Conservation (phyloP, 2,113 vertebrate genomes). For the Garra rufa region DNA sequence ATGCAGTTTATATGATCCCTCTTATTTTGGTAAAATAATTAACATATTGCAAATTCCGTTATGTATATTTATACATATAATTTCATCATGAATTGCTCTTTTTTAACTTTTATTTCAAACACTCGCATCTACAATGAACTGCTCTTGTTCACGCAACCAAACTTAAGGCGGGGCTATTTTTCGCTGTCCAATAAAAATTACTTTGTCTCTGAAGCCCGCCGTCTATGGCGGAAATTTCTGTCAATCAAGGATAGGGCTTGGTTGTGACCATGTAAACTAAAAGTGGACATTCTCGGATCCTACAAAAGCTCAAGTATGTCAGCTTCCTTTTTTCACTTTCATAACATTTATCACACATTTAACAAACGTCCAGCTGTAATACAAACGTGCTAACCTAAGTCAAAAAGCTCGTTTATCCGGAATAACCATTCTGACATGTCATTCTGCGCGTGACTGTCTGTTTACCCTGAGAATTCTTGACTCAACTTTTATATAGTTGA, state of each 20-base stretch:
- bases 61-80: too few species aligned
- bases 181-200: not conserved
- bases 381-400: not conserved
- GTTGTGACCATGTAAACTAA: not conserved
- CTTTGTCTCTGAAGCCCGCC: too few species aligned
- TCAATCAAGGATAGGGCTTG: conserved; percentile 16
- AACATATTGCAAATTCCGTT: too few species aligned
- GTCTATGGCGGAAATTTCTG: not conserved
- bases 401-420: not conserved
- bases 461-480: not conserved
- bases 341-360: not conserved
- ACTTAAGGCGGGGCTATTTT: not conserved
- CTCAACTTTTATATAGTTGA: not conserved
- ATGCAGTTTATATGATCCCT: too few species aligned
- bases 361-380: not conserved
- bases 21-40: too few species aligned
- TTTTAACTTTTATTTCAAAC: too few species aligned
- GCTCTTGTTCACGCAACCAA: not conserved
- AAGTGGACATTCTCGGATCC: not conserved
- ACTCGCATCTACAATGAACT: too few species aligned
- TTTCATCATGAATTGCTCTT: too few species aligned
- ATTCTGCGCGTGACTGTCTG: not conserved
- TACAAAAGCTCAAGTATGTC: not conserved
- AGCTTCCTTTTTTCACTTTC: not conserved
- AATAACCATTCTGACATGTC: not conserved